These are phyloP conservation scores for Fregetta grallaria DNA, from an alignment of 2,113 vertebrate species.

Conservation along the genomic window DNA sequence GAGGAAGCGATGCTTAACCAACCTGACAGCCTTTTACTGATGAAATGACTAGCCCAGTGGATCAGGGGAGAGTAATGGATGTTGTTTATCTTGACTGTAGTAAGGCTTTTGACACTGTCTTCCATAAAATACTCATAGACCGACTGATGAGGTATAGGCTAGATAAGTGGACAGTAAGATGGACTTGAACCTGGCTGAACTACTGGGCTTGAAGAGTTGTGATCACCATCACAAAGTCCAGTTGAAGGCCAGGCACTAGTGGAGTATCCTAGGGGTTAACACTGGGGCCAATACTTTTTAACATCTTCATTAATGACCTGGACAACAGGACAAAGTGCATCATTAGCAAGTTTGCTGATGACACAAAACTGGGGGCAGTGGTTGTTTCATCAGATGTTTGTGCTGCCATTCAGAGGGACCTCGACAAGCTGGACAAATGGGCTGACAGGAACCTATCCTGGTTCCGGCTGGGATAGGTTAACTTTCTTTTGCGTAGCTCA, in stretches of 20 bases:
- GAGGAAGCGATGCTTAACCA: not conserved
- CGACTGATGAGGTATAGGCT: not conserved
- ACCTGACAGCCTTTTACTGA: not conserved
- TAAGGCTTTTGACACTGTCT: not conserved
- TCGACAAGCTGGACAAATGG: not conserved
- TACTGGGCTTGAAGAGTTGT: not conserved
- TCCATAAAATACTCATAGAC: not conserved
- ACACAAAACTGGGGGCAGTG: not conserved
- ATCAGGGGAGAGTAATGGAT: not conserved
- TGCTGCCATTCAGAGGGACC: not conserved
- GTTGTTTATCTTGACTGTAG: not conserved
- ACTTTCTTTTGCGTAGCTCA: too few species aligned
- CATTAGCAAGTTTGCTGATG: not conserved
- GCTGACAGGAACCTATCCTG: not conserved
- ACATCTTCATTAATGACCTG: not conserved
- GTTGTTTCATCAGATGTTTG: not conserved
- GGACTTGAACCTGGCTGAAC: not conserved
- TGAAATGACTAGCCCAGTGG: not conserved
- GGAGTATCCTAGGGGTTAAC: not conserved
- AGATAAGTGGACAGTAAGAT: not conserved
- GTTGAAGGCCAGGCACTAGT: not conserved
- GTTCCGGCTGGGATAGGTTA: too few species aligned
- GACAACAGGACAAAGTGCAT: not conserved
- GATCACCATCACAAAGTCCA: not conserved
- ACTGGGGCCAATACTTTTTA: not conserved